Percentiles rank a stretch among this genome's conserved stretches.
These are phyloP conservation scores for Stichopus chloronotus DNA, from an alignment of 35 echinoderm and acorn worm species.

Conservation along the genomic window DNA sequence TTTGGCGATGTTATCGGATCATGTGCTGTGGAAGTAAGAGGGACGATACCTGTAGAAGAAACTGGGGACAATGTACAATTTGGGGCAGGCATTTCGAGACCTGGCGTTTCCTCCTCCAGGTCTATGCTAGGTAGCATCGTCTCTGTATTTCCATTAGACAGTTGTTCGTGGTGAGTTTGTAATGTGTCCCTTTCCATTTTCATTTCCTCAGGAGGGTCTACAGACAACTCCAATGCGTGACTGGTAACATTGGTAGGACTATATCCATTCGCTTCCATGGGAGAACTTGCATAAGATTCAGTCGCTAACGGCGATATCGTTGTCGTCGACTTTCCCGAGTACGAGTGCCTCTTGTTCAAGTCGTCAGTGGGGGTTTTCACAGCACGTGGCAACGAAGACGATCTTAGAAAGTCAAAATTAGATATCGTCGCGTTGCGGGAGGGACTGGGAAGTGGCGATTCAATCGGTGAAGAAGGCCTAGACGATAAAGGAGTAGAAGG, in stretches of 20 bases:
- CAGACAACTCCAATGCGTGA: background rate
- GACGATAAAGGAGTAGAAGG: slow-evolving; percentile 17
- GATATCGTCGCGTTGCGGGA: background rate
- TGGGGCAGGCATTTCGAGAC: no score
- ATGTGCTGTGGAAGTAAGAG: background rate
- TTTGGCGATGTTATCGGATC: background rate
- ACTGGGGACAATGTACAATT: no score
- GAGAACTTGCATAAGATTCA: background rate
- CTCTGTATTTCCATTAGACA: background rate
- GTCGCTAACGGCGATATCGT: background rate
- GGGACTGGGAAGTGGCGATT: background rate
- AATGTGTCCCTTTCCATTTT: slow-evolving; percentile 4
- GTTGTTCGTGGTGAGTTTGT: background rate
- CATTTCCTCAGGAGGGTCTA: slow-evolving; percentile 6
- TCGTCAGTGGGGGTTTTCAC: background rate
- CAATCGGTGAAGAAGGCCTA: background rate
- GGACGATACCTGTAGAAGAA: no score
- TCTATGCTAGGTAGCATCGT: background rate
- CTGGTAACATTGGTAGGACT: background rate
- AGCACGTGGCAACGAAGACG: background rate
- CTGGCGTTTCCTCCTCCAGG: background rate
- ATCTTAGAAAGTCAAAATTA: background rate
- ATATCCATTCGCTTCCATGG: background rate
- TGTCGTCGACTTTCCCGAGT: background rate
- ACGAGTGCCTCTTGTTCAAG: slow-evolving; percentile 1